A percentile compares a stretch with the other conserved stretches of the same genome.
These are phyloP conservation scores for Drosophila formosana DNA, from an alignment of 2,888 invertebrate genomes.

Conservation along the genomic window DNA sequence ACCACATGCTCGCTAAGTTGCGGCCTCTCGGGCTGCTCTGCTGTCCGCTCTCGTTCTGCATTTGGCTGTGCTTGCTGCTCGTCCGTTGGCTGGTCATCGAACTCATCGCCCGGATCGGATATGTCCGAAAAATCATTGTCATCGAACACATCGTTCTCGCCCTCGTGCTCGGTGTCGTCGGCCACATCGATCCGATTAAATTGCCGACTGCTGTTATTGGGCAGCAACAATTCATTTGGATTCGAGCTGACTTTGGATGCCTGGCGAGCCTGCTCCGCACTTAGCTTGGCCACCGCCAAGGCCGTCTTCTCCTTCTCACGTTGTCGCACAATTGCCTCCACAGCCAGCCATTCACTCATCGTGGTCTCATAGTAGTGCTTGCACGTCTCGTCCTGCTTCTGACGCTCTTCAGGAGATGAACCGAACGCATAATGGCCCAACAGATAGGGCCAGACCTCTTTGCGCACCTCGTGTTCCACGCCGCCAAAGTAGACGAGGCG, in stretches of 20 bases:
- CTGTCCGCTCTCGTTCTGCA: not conserved
- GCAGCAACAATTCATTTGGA: constrained; percentile 23
- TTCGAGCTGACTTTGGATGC: constrained; percentile 84
- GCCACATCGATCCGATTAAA: constrained; percentile 66
- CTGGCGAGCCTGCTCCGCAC: constrained; percentile 84
- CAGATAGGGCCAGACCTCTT: constrained; percentile 95
- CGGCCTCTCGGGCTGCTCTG: constrained; percentile 41
- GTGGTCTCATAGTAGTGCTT: constrained; percentile 93
- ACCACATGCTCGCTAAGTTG: constrained; percentile 54
- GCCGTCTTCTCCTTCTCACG: constrained; percentile 93
- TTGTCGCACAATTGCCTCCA: constrained; percentile 95
- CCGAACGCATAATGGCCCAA: constrained; percentile 93
- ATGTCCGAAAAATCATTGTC: constrained; percentile 86
- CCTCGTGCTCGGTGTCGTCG: constrained; percentile 72
- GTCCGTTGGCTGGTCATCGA: constrained; percentile 52
- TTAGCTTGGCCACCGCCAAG: constrained; percentile 90
- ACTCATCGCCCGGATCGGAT: constrained; percentile 85
- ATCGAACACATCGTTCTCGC: constrained; percentile 86
- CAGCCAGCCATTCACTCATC: constrained; percentile 98
- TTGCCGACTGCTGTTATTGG: constrained; percentile 26
- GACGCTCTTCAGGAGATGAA: constrained; percentile 88
- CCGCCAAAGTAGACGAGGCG: constrained; percentile 95
- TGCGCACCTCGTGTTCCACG: constrained; percentile 90
- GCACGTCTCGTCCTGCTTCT: constrained; percentile 88
- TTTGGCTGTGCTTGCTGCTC: constrained; percentile 27